Conservation (phyloP, 2,888 invertebrate genomes). For the Aleiodes testaceus region DNA sequence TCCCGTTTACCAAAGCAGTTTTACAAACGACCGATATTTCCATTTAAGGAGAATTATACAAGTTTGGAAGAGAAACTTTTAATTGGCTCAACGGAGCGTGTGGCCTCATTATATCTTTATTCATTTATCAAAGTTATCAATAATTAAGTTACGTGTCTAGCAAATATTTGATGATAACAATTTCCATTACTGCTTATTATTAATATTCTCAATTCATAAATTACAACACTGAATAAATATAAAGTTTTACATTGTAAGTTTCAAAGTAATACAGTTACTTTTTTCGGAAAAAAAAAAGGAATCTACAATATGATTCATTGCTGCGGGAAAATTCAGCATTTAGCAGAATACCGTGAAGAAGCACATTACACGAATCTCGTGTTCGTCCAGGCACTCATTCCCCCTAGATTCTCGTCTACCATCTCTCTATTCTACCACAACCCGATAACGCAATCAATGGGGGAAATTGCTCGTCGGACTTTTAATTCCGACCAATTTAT, state of each 20-base stretch:
- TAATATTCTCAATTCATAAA: background rate
- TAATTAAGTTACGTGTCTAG: conserved; percentile 4
- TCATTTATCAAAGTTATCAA: conserved; percentile 23
- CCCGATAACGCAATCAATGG: conserved; percentile 43
- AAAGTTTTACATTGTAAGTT: too few species aligned
- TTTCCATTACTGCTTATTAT: background rate
- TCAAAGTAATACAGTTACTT: too few species aligned
- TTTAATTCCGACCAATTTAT: conserved; percentile 58
- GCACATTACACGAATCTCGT: conserved; percentile 23
- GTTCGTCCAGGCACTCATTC: conserved; percentile 21
- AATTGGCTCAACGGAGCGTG: conserved; percentile 31
- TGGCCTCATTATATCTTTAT: conserved; percentile 33
- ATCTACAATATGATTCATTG: background rate
- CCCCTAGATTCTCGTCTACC: conserved; percentile 3
- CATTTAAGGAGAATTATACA: conserved; percentile 32
- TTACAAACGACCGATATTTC: conserved; percentile 29
- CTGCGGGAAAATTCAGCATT: background rate
- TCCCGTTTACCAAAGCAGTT: conserved; percentile 23
- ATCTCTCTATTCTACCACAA: conserved; percentile 32
- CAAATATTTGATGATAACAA: conserved; percentile 23
- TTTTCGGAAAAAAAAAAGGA: too few species aligned
- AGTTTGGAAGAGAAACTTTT: conserved; percentile 22
- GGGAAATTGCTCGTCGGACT: conserved; percentile 48
- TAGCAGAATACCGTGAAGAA: background rate
- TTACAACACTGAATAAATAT: too few species aligned